Conservation (phyloP, 2,888 invertebrate genomes). For the Synergus gifuensis region DNA sequence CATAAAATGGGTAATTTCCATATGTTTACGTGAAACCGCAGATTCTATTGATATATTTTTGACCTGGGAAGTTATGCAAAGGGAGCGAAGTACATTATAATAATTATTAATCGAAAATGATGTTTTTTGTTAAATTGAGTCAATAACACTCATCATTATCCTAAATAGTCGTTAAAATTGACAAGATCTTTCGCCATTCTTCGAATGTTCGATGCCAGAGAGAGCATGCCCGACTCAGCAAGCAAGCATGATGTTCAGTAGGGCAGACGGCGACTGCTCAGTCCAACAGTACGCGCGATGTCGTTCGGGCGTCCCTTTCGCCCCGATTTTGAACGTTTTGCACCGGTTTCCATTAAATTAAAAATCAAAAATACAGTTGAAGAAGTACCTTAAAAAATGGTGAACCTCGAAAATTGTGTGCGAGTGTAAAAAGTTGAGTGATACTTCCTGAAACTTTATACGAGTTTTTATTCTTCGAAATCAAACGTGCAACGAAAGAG, state of each 20-base stretch:
- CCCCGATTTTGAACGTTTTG: not conserved
- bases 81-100: not conserved
- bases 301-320: slow-evolving; percentile 59
- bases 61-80: no score
- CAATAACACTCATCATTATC: slow-evolving; percentile 1
- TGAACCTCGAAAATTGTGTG: not conserved
- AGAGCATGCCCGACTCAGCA: slow-evolving; percentile 61
- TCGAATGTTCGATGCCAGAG: slow-evolving; percentile 38
- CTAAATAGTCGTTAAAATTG: slow-evolving; percentile 10
- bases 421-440: not conserved
- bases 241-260: slow-evolving; percentile 57
- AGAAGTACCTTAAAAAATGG: not conserved
- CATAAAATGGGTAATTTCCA: no score
- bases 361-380: not conserved
- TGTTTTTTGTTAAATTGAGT: not conserved
- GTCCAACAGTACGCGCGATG: slow-evolving; percentile 71
- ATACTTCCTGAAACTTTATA: not conserved
- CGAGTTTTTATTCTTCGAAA: not conserved
- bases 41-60: no score
- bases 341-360: not conserved
- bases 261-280: slow-evolving; percentile 64
- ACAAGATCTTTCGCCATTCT: slow-evolving; percentile 30
- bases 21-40: no score
- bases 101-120: not conserved
- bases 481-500: not conserved